Evolutionary conservation across 2,113 vertebrate species (phyloP), one percentile per base, ranked within the genome.

Genomic region (Calidris pugnax): DNA sequence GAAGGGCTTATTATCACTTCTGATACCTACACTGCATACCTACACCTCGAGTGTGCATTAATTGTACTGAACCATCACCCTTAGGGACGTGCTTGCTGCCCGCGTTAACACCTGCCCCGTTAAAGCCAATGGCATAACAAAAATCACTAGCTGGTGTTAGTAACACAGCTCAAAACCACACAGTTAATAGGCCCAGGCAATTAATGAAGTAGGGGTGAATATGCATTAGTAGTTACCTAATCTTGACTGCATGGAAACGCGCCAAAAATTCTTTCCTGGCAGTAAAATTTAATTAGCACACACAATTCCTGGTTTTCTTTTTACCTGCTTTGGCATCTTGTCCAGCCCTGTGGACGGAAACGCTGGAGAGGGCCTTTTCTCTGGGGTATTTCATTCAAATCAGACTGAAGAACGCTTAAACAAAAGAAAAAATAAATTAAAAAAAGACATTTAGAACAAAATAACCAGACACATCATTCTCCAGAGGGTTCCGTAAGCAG

Each of bases 271-370:
- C 73, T 19, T 32, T 93, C 64, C 73, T 50, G 55, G 57, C 84
- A 76, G 59, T 41, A 63, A 55, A 71, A 84, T 41, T 51, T 77
- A 77, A 88, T 86, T 55, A 69, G 28, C 47, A 21, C 33, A 14
- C 23, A 12, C 22, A 11, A 15, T 45, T 82, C 37, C 78, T 45
- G 51, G 5, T 39, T 79, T 93, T 56, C 22, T 67, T 78, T 62
- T 97, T 96, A 97, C 97, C 97, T 97, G 94, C 71, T 93, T 95
- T 53, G 89, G 80, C 95, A 97, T 96, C 48, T 78, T 77, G 71
- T 93, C 67, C 53, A 67, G 64, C 39, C 55, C 59, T 93, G 32
- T 3, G 59, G 71, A 86, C 0, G 3, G 64, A 57, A 90, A 24
- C 0, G 0, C 71, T 56, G 82, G 50, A 41, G 45, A 57, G 19